A percentile compares a stretch with the other conserved stretches of the same genome.
Evolutionary conservation across 2,888 invertebrate genomes (phyloP).

Genomic region (Mechanitis mazaeus): DNA sequence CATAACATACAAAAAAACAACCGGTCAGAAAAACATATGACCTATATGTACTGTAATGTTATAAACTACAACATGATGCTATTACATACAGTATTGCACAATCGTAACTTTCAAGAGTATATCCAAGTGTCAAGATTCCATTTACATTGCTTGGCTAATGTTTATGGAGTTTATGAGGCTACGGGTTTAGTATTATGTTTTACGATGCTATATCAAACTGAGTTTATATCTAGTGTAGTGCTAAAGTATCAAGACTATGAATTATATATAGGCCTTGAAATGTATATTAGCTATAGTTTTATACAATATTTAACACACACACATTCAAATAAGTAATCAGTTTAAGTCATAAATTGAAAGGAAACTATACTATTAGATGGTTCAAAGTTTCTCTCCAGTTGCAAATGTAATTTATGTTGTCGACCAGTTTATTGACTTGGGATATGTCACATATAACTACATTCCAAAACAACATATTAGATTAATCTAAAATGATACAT

Average conservation of each 20-base stretch:
- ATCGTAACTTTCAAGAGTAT: slow-evolving; percentile 12
- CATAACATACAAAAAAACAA: not conserved
- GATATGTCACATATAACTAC: slow-evolving; percentile 30
- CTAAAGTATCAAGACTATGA: slow-evolving; percentile 1
- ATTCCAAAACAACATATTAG: slow-evolving; percentile 15
- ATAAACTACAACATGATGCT: not conserved
- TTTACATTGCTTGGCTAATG: slow-evolving; percentile 23
- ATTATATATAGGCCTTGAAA: too few relatives aligned
- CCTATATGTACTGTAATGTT: not conserved
- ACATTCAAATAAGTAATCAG: not conserved
- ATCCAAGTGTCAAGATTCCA: slow-evolving; percentile 22
- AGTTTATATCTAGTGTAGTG: slow-evolving; percentile 1
- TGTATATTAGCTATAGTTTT: too few relatives aligned
- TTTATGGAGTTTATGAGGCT: slow-evolving; percentile 20
- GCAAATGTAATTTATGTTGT: slow-evolving; percentile 23
- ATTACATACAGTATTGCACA: not conserved
- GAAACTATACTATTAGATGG: slow-evolving; percentile 2
- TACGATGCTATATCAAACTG: slow-evolving; percentile 16
- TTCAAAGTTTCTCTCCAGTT: slow-evolving; percentile 15
- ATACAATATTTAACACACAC: not conserved
- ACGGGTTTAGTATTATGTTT: slow-evolving; percentile 6
- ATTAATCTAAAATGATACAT: not conserved
- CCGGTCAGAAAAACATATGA: slow-evolving; percentile 1
- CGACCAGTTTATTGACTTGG: slow-evolving; percentile 35
- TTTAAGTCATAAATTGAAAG: not conserved